These are phyloP conservation scores for Drosophila prolongata DNA, from an alignment of 2,888 invertebrate species.

Conservation along the genomic window DNA sequence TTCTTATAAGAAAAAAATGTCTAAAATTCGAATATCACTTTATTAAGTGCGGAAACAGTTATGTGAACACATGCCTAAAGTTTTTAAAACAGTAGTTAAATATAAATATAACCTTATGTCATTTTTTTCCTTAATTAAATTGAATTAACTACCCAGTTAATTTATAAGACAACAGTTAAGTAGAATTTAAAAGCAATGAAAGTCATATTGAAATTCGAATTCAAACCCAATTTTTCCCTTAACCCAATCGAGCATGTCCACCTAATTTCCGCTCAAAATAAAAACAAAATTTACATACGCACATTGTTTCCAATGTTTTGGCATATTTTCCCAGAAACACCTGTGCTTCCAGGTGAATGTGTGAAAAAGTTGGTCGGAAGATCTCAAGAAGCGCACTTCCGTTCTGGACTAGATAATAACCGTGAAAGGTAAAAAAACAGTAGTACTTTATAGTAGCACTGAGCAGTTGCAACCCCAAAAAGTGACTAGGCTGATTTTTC, in stretches of 20 bases:
- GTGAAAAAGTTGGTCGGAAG: constrained; percentile 64
- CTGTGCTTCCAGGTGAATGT: constrained; percentile 54
- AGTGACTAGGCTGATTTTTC: constrained; percentile 8
- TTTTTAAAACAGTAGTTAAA: too few relatives aligned
- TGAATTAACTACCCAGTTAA: neutral
- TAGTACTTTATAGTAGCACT: constrained; percentile 17
- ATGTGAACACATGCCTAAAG: too few relatives aligned
- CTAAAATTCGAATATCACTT: too few relatives aligned
- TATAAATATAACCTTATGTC: too few relatives aligned
- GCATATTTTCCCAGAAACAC: constrained; percentile 46
- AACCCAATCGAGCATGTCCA: constrained; percentile 25
- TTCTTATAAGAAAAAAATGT: too few relatives aligned
- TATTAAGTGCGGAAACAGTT: too few relatives aligned
- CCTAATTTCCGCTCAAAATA: constrained; percentile 50
- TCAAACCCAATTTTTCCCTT: neutral
- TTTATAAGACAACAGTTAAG: neutral
- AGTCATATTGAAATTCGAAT: neutral
- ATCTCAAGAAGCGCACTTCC: constrained; percentile 65
- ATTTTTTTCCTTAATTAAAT: neutral
- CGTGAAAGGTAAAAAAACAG: constrained; percentile 35
- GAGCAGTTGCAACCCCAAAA: constrained; percentile 26
- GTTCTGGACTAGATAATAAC: constrained; percentile 45
- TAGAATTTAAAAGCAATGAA: neutral
- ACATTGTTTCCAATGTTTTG: constrained; percentile 10
- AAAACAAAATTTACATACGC: constrained; percentile 54